phyloP scores from a whole-genome alignment of 2,797 vertebrate genomes.

The Graptemys geographica region DNA sequence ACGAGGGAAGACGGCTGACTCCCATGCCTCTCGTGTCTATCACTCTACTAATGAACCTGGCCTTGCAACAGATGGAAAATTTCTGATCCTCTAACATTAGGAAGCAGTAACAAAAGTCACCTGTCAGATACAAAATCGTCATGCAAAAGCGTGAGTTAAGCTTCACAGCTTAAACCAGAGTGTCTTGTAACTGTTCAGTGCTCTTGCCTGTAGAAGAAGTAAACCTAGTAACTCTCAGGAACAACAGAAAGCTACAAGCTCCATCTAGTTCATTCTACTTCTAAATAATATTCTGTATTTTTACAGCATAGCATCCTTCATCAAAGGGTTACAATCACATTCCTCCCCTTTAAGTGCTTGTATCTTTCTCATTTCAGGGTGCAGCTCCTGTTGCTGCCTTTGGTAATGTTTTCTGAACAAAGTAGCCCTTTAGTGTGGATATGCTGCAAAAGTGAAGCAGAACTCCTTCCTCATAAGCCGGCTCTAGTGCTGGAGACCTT shows the following conservation, averaged over 20 bases:
- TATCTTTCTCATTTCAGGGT: not conserved
- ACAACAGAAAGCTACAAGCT: not conserved
- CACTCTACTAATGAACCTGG: conserved; percentile 6
- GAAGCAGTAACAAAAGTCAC: conserved; percentile 38
- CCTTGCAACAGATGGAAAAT: conserved; percentile 20
- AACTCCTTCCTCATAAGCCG: not conserved
- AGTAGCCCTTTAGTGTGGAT: not conserved
- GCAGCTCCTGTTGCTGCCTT: not conserved
- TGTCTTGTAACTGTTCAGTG: not conserved
- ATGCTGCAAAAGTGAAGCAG: not conserved
- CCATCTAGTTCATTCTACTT: not conserved
- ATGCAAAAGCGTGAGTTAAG: not conserved
- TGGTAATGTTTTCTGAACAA: not conserved
- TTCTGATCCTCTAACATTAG: conserved; percentile 24
- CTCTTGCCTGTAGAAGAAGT: conserved; percentile 3
- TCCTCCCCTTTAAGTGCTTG: not conserved
- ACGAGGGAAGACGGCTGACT: not conserved
- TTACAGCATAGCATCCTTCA: not conserved
- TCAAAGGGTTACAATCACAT: not conserved
- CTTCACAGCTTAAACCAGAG: conserved; percentile 20
- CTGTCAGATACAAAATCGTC: not conserved
- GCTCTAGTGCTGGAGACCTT: not conserved
- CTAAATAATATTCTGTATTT: not conserved
- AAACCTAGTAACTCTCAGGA: not conserved
- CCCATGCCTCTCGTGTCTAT: not conserved